Evolutionary conservation across 2,888 invertebrate species (phyloP).

Genomic region (Anaspis maculata): DNA sequence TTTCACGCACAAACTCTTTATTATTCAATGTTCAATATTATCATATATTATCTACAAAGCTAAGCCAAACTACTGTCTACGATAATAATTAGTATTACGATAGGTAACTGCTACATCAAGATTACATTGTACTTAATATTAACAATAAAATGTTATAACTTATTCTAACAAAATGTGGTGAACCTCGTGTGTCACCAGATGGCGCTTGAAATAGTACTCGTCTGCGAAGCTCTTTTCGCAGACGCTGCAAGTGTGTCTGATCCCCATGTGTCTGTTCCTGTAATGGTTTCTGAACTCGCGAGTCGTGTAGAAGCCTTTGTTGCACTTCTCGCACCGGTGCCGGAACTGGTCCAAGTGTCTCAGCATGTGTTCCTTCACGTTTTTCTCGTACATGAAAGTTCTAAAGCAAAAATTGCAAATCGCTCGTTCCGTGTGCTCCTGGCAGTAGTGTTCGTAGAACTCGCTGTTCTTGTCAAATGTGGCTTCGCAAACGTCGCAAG

Average conservation of each 20-base stretch:
- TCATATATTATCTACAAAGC: too few relatives aligned
- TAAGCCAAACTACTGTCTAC: too few relatives aligned
- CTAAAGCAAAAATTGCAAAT: conserved; percentile 40
- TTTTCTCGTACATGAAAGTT: conserved; percentile 41
- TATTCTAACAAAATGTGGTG: too few relatives aligned
- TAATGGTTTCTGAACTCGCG: conserved; percentile 40
- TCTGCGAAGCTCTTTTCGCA: conserved; percentile 39
- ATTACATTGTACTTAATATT: too few relatives aligned
- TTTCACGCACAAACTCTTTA: too few relatives aligned
- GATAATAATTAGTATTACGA: too few relatives aligned
- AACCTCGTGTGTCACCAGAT: conserved; percentile 36
- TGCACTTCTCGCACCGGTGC: conserved; percentile 39
- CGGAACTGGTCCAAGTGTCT: conserved; percentile 39
- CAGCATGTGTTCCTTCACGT: conserved; percentile 40
- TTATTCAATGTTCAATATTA: too few relatives aligned
- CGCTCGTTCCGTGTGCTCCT: conserved; percentile 35
- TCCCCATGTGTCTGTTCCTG: conserved; percentile 40
- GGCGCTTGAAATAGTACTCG: conserved; percentile 39
- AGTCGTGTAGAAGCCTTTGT: conserved; percentile 40
- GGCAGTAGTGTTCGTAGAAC: conserved; percentile 35
- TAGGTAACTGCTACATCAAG: too few relatives aligned
- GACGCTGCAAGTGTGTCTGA: conserved; percentile 36
- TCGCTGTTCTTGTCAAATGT: conserved; percentile 35
- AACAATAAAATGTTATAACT: too few relatives aligned
- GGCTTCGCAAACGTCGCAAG: conserved; percentile 36